Evolutionary conservation across 2,797 vertebrate genomes (phyloP), one percentile per base, ranked within the genome.

Genomic region (Gadopsis marmoratus): DNA sequence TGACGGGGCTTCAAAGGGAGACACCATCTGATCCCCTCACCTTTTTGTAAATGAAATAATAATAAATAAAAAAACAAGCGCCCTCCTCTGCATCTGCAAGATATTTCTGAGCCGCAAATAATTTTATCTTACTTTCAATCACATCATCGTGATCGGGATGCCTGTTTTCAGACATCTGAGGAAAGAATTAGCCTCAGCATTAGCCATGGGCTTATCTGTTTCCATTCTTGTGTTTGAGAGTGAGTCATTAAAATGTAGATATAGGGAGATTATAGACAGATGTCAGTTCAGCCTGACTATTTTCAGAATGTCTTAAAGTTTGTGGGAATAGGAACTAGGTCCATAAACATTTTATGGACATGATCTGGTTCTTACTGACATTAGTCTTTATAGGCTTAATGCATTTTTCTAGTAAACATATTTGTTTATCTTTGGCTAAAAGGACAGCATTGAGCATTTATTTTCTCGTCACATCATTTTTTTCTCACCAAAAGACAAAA

Each of bases 1-100:
- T 91, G 88, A 90, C 29, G 47, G 65, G 82, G 70, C 85, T 87
- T 92, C 87, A 89, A 86, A 90, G 76, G 75, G 74, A 79, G 86
- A 71, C 87, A 64, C 78, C 79, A 73, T 89, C 88, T 85, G 86
- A 93, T 92, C 88, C 81, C 56, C 59, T 90, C 87, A 92, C 89
- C 89, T 89, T 90, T 90, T 89, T 81, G 65, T 88, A 89, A 91
- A 91, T 84, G 64, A 86, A 88, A 90, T 53, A 58, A 73, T 85
- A 58, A 85, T 76, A 69, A 88, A 90, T 47, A 54, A 73, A 86
- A 51, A 85, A 77, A 72, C 26, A 26, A 48, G 10, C 8, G 10
- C 41, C 39, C 39, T 62, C 37, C 60, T 69, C 70, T 65, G 75
- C 67, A 78, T 89, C 72, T 78, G 83, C 43, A 61, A 67, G 70